phyloP scores from a whole-genome alignment of 2,113 vertebrate genomes.

The Natator depressus region DNA sequence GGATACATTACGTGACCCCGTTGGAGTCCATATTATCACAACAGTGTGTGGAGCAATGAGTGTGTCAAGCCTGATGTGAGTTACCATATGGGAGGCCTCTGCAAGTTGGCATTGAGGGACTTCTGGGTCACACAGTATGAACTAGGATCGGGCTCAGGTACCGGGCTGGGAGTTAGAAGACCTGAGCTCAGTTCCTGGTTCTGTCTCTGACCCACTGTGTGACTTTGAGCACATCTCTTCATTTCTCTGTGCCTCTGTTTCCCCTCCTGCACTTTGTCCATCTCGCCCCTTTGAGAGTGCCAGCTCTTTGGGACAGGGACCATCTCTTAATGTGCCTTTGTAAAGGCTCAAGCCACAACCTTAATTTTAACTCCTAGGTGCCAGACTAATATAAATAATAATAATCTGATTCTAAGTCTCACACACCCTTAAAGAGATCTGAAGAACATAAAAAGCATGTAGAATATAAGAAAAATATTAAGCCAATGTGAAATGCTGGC shows the following conservation, averaged over 20 bases:
- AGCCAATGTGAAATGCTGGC: conserved; percentile 50
- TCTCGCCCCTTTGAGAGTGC: neutral
- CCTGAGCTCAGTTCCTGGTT: neutral
- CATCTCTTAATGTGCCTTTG: neutral
- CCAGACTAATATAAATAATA: neutral
- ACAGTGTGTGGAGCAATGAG: neutral
- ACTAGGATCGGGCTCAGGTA: neutral
- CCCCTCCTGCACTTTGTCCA: neutral
- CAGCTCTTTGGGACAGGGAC: conserved; percentile 8
- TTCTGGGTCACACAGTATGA: neutral
- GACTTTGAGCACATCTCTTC: rapidly evolving
- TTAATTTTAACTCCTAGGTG: neutral
- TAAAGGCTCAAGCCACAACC: neutral
- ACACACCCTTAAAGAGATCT: neutral
- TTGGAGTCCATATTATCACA: neutral
- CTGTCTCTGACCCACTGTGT: neutral
- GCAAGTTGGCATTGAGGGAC: too few relatives aligned
- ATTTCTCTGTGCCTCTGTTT: neutral
- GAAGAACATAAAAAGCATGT: conserved; percentile 6
- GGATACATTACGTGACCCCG: neutral
- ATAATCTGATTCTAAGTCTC: neutral
- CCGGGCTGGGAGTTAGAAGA: neutral
- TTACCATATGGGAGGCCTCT: too few relatives aligned
- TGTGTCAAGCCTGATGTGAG: neutral
- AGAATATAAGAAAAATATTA: neutral